Evolutionary conservation across 1,140 invertebrate genomes (phyloP), one percentile per base, ranked within the genome.

Genomic region (Meteorus sp.): DNA sequence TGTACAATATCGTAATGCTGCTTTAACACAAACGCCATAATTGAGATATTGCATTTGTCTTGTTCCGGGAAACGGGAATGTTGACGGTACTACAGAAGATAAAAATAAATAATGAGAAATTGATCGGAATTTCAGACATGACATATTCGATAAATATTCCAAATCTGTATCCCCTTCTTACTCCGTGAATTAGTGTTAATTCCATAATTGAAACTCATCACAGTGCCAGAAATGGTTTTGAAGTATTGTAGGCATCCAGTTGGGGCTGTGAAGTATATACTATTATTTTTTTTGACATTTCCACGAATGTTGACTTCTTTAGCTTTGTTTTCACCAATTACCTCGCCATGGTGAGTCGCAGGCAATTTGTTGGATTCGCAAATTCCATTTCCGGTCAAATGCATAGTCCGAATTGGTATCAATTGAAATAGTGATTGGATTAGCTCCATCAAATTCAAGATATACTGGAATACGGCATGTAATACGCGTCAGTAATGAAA

Each of bases 221-320:
- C 85, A 0, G 81, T 86, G 8, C 87, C 89, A 5, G 81, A 81
- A 2, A 76, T 61, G 3, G 79, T 82, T 19, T 84, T 87, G 68
- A 87, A 88, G 73, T 92, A 93, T 79, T 91, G 89, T 2, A 93
- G 79, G 73, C 92, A 93, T 23, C 90, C 90, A 39, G 84, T 83
- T 2, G 90, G 90, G 2, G 90, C 90, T 89, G 66, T 48, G 78
- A 25, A 47, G 8, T 33, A 39, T 17, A 39, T 45, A 19, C 58
- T 2, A 57, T 17, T 29, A 45, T 60, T 53, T 58, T 61, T 35
- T 43, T 39, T 44, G 51, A 23, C 23, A 35, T 37, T 44, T 52
- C 13, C 20, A 57, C 43, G 59, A 45, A 47, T 43, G 9, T 2
- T 47, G 3, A 60, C 19, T 48, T 29, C 35, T 25, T 27, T 25